phyloP scores from a whole-genome alignment of 2,113 vertebrate genomes.

The Delphinapterus leucas region DNA sequence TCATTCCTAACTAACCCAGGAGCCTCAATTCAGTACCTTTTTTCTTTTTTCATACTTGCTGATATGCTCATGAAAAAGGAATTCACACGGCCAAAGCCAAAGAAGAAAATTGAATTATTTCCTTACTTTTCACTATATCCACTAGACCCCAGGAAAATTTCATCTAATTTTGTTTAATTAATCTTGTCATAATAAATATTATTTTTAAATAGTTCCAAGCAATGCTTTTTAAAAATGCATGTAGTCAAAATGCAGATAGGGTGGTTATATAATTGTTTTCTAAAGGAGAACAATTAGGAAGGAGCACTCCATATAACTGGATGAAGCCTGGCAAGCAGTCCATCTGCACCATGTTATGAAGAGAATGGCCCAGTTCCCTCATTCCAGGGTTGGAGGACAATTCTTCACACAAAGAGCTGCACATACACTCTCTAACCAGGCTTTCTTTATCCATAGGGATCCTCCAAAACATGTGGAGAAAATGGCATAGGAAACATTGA shows the following conservation, averaged over 20 bases:
- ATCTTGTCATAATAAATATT: neutral
- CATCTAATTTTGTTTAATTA: neutral
- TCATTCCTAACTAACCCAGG: neutral
- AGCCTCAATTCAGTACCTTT: neutral
- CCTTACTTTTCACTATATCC: neutral
- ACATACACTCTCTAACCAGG: neutral
- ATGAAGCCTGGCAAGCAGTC: neutral
- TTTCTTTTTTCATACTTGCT: neutral
- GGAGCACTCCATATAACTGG: neutral
- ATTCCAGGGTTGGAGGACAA: neutral
- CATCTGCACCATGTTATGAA: neutral
- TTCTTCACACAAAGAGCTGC: neutral
- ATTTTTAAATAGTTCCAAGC: conserved; percentile 22
- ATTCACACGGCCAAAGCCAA: neutral
- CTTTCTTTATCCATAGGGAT: neutral
- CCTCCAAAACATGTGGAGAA: neutral
- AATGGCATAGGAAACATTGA: neutral
- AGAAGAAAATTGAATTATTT: neutral
- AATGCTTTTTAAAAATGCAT: neutral
- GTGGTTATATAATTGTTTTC: neutral
- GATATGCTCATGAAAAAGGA: neutral
- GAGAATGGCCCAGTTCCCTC: neutral
- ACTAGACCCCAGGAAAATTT: neutral
- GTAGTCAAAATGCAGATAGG: neutral
- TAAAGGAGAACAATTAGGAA: neutral